Evolutionary conservation across 2,797 vertebrate genomes (phyloP).

Genomic region (Phataginus tetradactyla): DNA sequence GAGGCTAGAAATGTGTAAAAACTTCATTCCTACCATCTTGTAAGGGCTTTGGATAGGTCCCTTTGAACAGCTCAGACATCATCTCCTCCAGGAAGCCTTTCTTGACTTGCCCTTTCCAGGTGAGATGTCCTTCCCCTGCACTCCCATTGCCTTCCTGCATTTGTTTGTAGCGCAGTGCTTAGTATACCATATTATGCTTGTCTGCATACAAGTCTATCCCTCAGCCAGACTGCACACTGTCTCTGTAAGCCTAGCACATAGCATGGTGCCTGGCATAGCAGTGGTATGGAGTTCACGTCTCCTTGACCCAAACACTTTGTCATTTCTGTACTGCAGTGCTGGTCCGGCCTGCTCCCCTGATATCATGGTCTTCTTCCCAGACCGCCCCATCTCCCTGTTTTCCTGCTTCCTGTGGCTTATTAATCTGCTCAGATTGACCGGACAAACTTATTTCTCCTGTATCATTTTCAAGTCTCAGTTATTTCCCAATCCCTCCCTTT

Average conservation of each 20-base stretch:
- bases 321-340: background rate
- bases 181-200: rapidly evolving
- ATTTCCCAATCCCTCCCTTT: background rate
- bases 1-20: background rate
- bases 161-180: background rate
- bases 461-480: background rate
- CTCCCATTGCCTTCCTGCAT: no score
- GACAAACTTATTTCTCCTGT: background rate
- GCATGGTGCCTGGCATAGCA: background rate
- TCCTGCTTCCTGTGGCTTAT: background rate
- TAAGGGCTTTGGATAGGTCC: background rate
- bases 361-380: background rate
- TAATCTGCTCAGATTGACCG: background rate
- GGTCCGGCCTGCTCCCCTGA: background rate
- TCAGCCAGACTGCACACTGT: background rate
- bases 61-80: background rate
- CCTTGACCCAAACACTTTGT: background rate
- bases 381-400: background rate
- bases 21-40: background rate
- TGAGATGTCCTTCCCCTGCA: background rate
- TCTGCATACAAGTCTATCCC: background rate
- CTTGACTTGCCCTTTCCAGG: background rate
- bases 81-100: background rate
- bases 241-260: background rate
- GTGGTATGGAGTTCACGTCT: background rate